Percentiles rank a stretch among this genome's conserved stretches.
Conservation (phyloP, 2,797 vertebrate species). For the Dicrostonyx torquatus region DNA sequence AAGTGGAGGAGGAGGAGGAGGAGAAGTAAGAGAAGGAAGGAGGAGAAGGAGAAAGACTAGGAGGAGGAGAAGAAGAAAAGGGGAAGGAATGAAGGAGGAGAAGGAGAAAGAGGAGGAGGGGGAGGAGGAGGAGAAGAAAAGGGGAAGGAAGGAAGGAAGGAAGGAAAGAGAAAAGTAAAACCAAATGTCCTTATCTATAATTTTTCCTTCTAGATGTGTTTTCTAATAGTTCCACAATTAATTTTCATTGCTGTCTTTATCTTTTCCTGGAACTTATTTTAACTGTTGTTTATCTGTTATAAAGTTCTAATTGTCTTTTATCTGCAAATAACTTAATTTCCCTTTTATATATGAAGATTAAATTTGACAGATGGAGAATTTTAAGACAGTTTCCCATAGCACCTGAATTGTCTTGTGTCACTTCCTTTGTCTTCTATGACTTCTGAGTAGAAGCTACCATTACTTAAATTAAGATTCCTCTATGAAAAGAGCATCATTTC, state of each 20-base stretch:
- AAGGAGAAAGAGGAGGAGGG: not conserved
- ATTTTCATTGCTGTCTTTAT: not conserved
- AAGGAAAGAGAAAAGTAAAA: not conserved
- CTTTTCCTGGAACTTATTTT: not conserved
- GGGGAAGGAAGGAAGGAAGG: not conserved
- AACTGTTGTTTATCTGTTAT: not conserved
- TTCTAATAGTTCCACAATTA: not conserved
- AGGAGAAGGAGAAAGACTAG: not conserved
- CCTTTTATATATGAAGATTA: not conserved
- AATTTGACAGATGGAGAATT: not conserved
- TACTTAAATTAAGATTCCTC: not conserved
- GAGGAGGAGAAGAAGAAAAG: too few species aligned
- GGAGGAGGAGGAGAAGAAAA: not conserved
- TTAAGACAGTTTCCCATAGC: not conserved
- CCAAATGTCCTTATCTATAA: not conserved
- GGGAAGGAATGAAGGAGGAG: too few species aligned
- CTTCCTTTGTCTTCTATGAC: not conserved
- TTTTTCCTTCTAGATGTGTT: not conserved
- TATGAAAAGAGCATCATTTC: not conserved
- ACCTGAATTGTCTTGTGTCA: not conserved
- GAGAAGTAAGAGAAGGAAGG: not conserved
- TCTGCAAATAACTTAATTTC: not conserved
- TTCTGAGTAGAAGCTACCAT: not conserved
- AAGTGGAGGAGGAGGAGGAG: rapidly evolving
- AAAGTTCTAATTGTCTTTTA: not conserved